phyloP scores from a whole-genome alignment of 2,113 vertebrate species.

The Jaculus jaculus region DNA sequence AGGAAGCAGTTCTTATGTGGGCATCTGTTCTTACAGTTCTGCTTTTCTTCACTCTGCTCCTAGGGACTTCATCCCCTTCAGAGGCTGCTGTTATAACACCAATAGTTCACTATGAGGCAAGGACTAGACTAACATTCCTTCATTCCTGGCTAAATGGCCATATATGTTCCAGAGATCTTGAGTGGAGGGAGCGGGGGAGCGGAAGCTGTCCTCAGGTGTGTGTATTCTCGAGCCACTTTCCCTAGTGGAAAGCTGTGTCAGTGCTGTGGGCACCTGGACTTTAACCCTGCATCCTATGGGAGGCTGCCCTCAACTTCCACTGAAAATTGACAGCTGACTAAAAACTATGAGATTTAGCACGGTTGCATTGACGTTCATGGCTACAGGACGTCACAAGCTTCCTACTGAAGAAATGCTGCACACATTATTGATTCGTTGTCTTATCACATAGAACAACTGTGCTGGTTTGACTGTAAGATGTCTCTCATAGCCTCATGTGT shows the following conservation, averaged over 20 bases:
- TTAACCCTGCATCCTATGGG: not conserved
- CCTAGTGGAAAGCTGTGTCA: not conserved
- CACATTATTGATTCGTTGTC: too few relatives aligned
- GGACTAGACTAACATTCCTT: not conserved
- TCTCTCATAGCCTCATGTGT: too few relatives aligned
- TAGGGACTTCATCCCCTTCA: not conserved
- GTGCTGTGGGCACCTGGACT: not conserved
- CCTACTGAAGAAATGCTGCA: too few relatives aligned
- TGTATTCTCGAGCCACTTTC: not conserved
- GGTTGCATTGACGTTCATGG: too few relatives aligned
- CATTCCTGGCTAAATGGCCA: not conserved
- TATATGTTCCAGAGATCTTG: not conserved
- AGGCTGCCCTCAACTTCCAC: too few relatives aligned
- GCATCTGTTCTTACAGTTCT: not conserved
- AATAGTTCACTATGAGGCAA: not conserved
- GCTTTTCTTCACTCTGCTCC: not conserved
- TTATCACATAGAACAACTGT: too few relatives aligned
- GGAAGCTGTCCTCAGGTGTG: not conserved
- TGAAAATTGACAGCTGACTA: too few relatives aligned
- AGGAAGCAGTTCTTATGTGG: not conserved
- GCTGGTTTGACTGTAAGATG: too few relatives aligned
- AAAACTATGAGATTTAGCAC: too few relatives aligned
- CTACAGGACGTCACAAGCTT: too few relatives aligned
- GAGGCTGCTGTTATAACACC: not conserved
- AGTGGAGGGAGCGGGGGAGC: not conserved